Evolutionary conservation across 1,140 invertebrate genomes (phyloP).

Genomic region (Palaemon carinicauda): DNA sequence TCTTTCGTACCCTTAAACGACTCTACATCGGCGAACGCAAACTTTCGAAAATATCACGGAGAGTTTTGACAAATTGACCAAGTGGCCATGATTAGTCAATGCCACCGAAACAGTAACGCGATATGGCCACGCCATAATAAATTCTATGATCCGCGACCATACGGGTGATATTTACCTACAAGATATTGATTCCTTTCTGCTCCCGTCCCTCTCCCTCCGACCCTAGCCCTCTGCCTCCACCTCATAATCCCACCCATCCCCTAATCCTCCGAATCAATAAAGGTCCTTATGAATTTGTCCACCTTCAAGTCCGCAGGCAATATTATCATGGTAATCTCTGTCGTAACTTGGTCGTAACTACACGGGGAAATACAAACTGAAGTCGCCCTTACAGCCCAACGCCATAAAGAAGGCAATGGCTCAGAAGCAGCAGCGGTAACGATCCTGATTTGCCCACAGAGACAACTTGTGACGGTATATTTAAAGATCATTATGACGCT

Average conservation of each 20-base stretch:
- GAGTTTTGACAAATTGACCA: conserved; percentile 39
- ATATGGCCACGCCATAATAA: background rate
- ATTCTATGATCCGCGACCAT: background rate
- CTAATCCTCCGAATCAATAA: conserved; percentile 37
- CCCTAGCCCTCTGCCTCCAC: too few species aligned
- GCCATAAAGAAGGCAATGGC: background rate
- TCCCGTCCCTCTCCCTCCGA: too few species aligned
- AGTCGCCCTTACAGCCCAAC: too few species aligned
- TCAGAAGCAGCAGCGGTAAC: background rate
- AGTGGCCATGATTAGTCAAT: conserved; percentile 45
- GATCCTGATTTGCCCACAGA: background rate
- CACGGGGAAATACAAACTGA: background rate
- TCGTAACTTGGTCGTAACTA: too few species aligned
- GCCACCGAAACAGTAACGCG: conserved; percentile 31
- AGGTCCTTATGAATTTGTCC: conserved; percentile 50
- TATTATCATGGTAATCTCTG: conserved; percentile 50
- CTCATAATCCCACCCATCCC: too few species aligned
- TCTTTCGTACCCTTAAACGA: background rate
- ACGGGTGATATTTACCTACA: background rate
- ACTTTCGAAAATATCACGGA: conserved; percentile 39
- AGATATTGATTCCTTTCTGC: background rate
- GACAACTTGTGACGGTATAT: conserved; percentile 50
- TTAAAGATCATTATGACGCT: conserved; percentile 55
- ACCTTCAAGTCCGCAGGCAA: conserved; percentile 50
- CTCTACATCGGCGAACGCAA: background rate